Conservation (phyloP, 2,113 vertebrate genomes). For the Chamaea fasciata region DNA sequence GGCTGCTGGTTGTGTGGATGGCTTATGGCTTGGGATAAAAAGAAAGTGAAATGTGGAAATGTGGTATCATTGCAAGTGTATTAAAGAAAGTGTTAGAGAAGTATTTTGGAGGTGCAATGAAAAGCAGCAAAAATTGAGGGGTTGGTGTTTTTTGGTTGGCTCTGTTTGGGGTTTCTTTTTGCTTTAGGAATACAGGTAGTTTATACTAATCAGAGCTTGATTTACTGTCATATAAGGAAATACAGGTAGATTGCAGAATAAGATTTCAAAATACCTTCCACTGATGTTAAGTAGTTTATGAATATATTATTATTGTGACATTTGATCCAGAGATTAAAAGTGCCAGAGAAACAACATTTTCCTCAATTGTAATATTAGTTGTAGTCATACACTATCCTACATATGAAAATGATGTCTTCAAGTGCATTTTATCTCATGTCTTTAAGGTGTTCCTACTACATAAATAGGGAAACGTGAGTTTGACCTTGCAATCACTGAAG, state of each 20-base stretch:
- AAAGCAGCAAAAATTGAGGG: not conserved
- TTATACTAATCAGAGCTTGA: not conserved
- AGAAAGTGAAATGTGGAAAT: not conserved
- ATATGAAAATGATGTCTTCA: not conserved
- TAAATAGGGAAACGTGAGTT: not conserved
- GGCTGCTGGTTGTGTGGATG: not conserved
- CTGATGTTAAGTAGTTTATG: not conserved
- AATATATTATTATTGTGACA: not conserved
- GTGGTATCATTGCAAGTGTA: not conserved
- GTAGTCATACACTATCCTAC: not conserved
- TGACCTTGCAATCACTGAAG: constrained; percentile 43
- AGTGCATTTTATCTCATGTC: not conserved
- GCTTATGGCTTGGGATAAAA: not conserved
- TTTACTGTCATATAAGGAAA: not conserved
- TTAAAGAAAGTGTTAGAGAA: not conserved
- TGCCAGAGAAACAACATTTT: not conserved
- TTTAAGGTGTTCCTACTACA: not conserved
- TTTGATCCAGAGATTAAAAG: not conserved
- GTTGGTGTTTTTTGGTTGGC: not conserved
- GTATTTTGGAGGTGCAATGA: not conserved
- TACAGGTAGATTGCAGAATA: not conserved
- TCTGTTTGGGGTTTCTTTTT: not conserved
- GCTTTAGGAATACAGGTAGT: not conserved
- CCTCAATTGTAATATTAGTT: not conserved
- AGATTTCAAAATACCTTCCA: not conserved